Conservation (phyloP, 2,888 invertebrate genomes). For the Cactoblastis cactorum region DNA sequence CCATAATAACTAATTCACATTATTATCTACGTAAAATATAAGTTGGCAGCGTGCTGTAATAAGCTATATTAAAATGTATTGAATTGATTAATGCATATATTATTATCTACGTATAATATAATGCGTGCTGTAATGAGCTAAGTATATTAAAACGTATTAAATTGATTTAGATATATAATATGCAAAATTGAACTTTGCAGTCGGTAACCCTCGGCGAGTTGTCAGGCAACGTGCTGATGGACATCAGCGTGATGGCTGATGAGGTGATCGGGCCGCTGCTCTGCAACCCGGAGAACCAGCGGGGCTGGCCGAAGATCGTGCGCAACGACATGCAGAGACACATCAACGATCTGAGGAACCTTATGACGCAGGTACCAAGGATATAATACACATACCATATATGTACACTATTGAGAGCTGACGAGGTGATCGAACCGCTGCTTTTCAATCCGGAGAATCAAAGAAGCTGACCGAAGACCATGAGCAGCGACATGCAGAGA, state of each 20-base stretch:
- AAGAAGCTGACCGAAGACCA: conserved; percentile 85
- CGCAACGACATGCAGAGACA: conserved; percentile 85
- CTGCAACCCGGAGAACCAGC: conserved; percentile 84
- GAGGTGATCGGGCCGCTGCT: conserved; percentile 86
- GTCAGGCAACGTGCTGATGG: conserved; percentile 84
- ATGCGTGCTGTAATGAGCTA: too few species aligned
- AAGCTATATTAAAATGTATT: too few species aligned
- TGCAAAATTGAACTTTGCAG: conserved; percentile 31
- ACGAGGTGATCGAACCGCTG: conserved; percentile 86
- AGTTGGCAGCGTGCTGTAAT: too few species aligned
- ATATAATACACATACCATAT: too few species aligned
- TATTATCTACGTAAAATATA: too few species aligned
- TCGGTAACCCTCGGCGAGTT: conserved; percentile 84
- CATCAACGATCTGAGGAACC: conserved; percentile 83
- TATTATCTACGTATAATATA: too few species aligned
- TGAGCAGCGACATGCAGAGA: conserved; percentile 84
- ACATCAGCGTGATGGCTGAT: conserved; percentile 83
- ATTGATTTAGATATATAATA: background rate
- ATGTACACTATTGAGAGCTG: too few species aligned
- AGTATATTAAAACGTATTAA: background rate
- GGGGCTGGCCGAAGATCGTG: conserved; percentile 86
- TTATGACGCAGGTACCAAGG: too few species aligned
- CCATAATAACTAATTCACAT: too few species aligned
- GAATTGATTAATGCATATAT: too few species aligned
- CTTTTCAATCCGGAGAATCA: conserved; percentile 85